These are phyloP conservation scores for Porites australiensis DNA, from an alignment of 64 coral and sea anemone species.

Conservation along the genomic window DNA sequence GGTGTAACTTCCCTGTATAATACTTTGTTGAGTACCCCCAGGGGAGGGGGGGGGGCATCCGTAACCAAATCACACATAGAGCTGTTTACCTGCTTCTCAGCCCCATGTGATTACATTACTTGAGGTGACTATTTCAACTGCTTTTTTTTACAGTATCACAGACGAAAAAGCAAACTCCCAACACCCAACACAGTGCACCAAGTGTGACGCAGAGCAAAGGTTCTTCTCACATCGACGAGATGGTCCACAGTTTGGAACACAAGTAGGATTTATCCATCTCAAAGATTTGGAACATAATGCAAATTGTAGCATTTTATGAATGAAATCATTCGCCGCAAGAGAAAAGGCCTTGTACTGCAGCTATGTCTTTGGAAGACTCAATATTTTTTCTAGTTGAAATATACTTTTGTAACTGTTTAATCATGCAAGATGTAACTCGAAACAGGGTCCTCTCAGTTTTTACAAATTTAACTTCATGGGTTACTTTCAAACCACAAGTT, in stretches of 20 bases:
- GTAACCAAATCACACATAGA: no score
- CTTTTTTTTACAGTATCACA: constrained; percentile 39
- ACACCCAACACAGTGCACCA: constrained; percentile 84
- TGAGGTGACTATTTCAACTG: neutral
- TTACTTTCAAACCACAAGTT: no score
- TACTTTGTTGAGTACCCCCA: no score
- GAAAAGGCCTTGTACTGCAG: neutral
- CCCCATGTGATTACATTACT: neutral
- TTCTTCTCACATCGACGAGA: constrained; percentile 94
- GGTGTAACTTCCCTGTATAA: no score
- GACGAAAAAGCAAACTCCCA: constrained; percentile 29
- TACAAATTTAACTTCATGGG: no score
- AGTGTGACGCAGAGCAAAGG: constrained; percentile 75
- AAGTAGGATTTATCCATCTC: constrained; percentile 82
- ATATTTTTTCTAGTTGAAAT: neutral
- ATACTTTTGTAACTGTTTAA: neutral
- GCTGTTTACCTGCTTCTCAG: no score
- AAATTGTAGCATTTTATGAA: constrained; percentile 17
- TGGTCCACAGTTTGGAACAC: constrained; percentile 87
- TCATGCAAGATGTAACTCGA: neutral
- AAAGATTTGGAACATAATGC: constrained; percentile 38
- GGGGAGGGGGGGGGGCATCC: no score
- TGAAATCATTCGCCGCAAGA: neutral
- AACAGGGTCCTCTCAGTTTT: neutral
- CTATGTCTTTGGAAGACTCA: neutral